Percentiles rank a stretch among this genome's conserved stretches.
Evolutionary conservation across 1,140 invertebrate genomes (phyloP).

Genomic region (Aphelinus certus): DNA sequence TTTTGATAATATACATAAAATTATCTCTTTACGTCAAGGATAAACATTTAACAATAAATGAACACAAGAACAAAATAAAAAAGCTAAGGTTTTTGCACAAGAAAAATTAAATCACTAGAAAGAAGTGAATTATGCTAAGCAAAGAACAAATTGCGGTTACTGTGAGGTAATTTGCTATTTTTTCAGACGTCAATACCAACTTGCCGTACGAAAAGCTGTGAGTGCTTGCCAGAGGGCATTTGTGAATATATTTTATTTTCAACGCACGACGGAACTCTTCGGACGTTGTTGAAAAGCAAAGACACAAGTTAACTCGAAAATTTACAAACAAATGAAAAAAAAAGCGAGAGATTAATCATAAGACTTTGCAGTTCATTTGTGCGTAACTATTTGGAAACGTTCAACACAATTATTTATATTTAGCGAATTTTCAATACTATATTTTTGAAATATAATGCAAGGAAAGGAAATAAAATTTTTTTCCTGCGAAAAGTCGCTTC

Average conservation of each 20-base stretch:
- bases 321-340: slow-evolving; percentile 32
- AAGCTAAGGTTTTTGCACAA: neutral
- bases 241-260: slow-evolving; percentile 57
- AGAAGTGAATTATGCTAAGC: neutral
- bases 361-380: slow-evolving; percentile 30
- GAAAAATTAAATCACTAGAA: neutral
- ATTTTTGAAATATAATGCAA: neutral
- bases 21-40: slow-evolving; percentile 23
- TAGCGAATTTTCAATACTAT: slow-evolving; percentile 19
- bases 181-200: slow-evolving; percentile 88
- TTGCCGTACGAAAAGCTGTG: slow-evolving; percentile 91
- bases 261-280: slow-evolving; percentile 55
- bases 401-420: slow-evolving; percentile 27
- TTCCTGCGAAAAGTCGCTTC: slow-evolving; percentile 25
- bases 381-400: slow-evolving; percentile 6
- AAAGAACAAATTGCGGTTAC: slow-evolving; percentile 4
- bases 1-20: neutral
- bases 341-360: slow-evolving; percentile 11
- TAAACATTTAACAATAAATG: slow-evolving; percentile 12
- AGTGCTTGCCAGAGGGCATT: slow-evolving; percentile 58
- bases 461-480: slow-evolving; percentile 5
- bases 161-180: slow-evolving; percentile 69
- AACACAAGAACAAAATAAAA: neutral
- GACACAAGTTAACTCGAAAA: slow-evolving; percentile 20
- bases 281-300: slow-evolving; percentile 42